phyloP scores from a whole-genome alignment of 1,140 invertebrate species.

The Tetramorium simillimum region DNA sequence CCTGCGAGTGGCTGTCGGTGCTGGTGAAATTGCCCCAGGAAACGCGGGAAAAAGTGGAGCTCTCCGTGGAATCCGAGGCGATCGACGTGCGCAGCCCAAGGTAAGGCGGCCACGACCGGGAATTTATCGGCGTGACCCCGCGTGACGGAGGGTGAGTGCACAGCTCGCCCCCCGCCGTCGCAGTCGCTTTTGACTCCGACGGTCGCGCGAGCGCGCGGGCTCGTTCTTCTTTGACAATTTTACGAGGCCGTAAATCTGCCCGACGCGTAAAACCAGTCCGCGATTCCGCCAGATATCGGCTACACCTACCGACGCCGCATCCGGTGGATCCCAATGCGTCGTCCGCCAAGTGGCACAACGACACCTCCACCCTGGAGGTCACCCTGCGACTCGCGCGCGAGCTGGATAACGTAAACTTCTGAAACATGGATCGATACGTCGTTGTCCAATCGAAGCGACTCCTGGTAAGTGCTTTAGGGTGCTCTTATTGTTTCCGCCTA shows the following conservation, averaged over 20 bases:
- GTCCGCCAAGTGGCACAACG: constrained; percentile 91
- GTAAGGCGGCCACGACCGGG: constrained; percentile 70
- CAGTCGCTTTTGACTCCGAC: constrained; percentile 19
- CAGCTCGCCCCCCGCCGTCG: not conserved
- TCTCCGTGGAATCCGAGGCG: constrained; percentile 90
- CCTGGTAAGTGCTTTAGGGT: not conserved
- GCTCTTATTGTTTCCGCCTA: not conserved
- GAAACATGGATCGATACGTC: constrained; percentile 73
- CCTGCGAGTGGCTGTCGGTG: constrained; percentile 94
- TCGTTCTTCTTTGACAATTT: constrained; percentile 62
- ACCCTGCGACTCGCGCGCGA: constrained; percentile 90
- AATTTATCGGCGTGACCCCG: constrained; percentile 52
- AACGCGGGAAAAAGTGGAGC: constrained; percentile 88
- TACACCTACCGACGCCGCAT: constrained; percentile 92
- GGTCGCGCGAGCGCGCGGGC: not conserved
- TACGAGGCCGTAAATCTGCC: constrained; percentile 56
- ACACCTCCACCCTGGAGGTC: constrained; percentile 89
- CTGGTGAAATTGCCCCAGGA: constrained; percentile 91
- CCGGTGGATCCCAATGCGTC: constrained; percentile 92
- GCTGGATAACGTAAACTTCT: constrained; percentile 94
- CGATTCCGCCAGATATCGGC: constrained; percentile 85
- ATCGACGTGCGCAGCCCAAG: constrained; percentile 88
- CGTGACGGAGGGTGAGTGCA: constrained; percentile 10
- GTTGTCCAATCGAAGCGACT: not conserved
- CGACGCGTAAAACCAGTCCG: constrained; percentile 46